Evolutionary conservation across 2,797 vertebrate species (phyloP).

Genomic region (Triplophysa yarkandensis): DNA sequence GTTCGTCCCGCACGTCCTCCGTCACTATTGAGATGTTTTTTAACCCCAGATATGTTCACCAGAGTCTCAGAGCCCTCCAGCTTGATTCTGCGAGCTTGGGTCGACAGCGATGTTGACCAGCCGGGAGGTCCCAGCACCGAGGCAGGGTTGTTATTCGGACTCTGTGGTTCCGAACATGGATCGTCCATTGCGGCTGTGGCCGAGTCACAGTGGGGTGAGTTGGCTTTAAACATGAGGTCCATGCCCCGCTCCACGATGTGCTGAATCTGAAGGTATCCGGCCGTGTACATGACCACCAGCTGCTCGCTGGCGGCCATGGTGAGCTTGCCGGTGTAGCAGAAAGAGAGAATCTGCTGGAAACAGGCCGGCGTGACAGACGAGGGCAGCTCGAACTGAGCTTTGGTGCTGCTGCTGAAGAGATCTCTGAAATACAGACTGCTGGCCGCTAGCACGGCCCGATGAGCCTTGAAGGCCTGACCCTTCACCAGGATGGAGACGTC

Average conservation of each 20-base stretch:
- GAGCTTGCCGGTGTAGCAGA: slow-evolving; percentile 98
- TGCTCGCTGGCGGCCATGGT: slow-evolving; percentile 98
- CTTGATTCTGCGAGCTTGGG: slow-evolving; percentile 86
- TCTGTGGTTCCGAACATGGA: slow-evolving; percentile 90
- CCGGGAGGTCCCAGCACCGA: slow-evolving; percentile 74
- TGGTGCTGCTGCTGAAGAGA: slow-evolving; percentile 95
- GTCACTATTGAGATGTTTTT: slow-evolving; percentile 68
- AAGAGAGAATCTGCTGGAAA: slow-evolving; percentile 98
- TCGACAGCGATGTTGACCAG: slow-evolving; percentile 82
- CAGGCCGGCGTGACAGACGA: slow-evolving; percentile 93
- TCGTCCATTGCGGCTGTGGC: slow-evolving; percentile 92
- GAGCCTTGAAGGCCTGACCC: slow-evolving; percentile 97
- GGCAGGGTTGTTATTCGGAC: slow-evolving; percentile 80
- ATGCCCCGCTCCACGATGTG: slow-evolving; percentile 97
- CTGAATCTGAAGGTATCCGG: slow-evolving; percentile 98
- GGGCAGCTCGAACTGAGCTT: slow-evolving; percentile 95
- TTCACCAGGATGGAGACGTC: slow-evolving; percentile 98
- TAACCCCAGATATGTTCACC: slow-evolving; percentile 62
- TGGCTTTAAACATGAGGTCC: slow-evolving; percentile 98
- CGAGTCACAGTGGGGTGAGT: slow-evolving; percentile 99
- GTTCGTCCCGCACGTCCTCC: slow-evolving; percentile 66
- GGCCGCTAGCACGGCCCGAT: slow-evolving; percentile 94
- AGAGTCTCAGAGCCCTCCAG: slow-evolving; percentile 84
- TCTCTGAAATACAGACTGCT: slow-evolving; percentile 98
- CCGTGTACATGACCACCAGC: slow-evolving; percentile 99